A percentile compares a stretch with the other conserved stretches of the same genome.
phyloP scores from a whole-genome alignment of 2,888 invertebrate species.

The Dasypolia templi region DNA sequence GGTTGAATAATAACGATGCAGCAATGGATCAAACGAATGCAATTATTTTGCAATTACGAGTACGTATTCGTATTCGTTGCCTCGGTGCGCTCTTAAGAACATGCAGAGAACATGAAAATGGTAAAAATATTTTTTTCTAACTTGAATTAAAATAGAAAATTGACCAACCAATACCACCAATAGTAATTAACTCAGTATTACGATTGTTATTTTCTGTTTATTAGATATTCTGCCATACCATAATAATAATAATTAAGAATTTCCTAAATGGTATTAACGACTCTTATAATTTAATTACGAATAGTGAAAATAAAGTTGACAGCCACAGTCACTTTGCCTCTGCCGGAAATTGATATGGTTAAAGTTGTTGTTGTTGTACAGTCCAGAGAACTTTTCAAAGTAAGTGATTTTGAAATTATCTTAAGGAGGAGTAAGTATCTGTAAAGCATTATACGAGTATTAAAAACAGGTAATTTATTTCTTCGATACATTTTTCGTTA shows the following conservation, averaged over 20 bases:
- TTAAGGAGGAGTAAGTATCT: background rate
- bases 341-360: conserved; percentile 23
- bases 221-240: background rate
- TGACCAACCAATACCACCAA: background rate
- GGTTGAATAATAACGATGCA: too few relatives aligned
- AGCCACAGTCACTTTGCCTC: conserved; percentile 5
- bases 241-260: background rate
- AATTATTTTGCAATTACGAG: too few relatives aligned
- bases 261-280: background rate
- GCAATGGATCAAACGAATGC: too few relatives aligned
- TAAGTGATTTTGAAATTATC: conserved; percentile 21
- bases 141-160: background rate
- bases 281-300: background rate
- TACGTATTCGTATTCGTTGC: too few relatives aligned
- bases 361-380: conserved; percentile 31
- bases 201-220: background rate
- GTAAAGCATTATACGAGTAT: background rate
- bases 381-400: conserved; percentile 24
- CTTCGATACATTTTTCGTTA: background rate
- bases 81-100: too few relatives aligned
- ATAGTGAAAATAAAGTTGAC: conserved; percentile 32
- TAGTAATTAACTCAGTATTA: background rate
- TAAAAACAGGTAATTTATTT: background rate
- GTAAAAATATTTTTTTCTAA: background rate
- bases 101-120: background rate